Percentiles rank a stretch among this genome's conserved stretches.
phyloP scores from a whole-genome alignment of 1,140 invertebrate genomes.

The Drosophila bipectinata region DNA sequence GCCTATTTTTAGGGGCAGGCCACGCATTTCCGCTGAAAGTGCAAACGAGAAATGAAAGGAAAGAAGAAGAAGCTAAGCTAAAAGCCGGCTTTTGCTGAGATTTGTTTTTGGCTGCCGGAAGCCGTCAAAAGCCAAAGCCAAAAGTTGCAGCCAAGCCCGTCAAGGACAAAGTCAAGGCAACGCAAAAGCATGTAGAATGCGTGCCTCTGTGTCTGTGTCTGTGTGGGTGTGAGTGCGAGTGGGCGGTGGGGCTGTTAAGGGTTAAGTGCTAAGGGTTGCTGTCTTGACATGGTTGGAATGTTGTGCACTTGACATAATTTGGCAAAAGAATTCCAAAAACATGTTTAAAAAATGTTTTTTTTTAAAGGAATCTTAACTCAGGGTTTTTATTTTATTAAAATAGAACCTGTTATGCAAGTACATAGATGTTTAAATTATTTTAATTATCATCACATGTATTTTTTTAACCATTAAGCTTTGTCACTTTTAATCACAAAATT shows the following conservation, averaged over 20 bases:
- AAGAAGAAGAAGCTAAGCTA: background rate
- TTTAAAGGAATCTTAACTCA: too few species aligned
- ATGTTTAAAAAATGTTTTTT: background rate
- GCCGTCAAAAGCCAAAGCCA: conserved; percentile 46
- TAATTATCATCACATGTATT: conserved; percentile 24
- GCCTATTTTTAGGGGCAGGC: conserved; percentile 7
- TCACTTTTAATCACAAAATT: conserved; percentile 34
- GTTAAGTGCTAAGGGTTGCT: background rate
- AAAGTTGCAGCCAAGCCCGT: conserved; percentile 41
- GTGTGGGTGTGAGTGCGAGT: background rate
- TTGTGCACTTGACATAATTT: conserved; percentile 35
- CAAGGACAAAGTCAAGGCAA: conserved; percentile 61
- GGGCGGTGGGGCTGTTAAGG: conserved; percentile 2
- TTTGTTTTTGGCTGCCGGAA: conserved; percentile 28
- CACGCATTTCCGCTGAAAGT: background rate
- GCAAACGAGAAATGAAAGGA: background rate
- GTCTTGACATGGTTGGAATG: conserved; percentile 8
- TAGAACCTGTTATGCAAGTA: too few species aligned
- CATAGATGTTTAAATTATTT: background rate
- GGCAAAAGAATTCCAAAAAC: conserved; percentile 6
- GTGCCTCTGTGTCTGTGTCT: background rate
- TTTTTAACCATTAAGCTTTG: conserved; percentile 17
- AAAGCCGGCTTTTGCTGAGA: conserved; percentile 10
- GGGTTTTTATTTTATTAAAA: too few species aligned
- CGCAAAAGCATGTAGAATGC: conserved; percentile 8